A percentile compares a stretch with the other conserved stretches of the same genome.
Conservation (phyloP, 2,113 vertebrate species). For the Cranoglanis bouderius region DNA sequence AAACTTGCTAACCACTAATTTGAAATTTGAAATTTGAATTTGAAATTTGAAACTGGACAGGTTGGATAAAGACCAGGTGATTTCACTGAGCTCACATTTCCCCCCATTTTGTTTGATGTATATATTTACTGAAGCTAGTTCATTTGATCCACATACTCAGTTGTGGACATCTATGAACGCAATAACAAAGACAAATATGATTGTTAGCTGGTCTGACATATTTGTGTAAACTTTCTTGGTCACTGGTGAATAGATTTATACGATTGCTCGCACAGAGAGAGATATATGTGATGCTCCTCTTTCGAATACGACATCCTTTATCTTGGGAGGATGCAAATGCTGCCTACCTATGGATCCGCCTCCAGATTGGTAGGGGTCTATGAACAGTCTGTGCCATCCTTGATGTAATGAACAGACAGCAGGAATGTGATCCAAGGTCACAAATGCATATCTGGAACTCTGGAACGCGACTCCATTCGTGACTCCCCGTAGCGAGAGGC, state of each 20-base stretch:
- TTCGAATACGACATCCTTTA: not conserved
- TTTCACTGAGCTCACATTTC: not conserved
- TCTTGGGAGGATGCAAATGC: not conserved
- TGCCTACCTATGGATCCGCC: not conserved
- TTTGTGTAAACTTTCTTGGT: not conserved
- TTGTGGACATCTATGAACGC: not conserved
- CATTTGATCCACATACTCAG: not conserved
- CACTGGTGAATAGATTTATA: not conserved
- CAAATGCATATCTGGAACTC: not conserved
- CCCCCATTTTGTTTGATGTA: not conserved
- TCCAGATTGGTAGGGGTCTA: not conserved
- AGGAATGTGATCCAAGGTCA: not conserved
- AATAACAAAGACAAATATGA: not conserved
- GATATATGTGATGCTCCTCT: not conserved
- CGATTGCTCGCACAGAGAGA: not conserved
- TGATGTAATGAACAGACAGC: not conserved
- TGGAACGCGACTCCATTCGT: not conserved
- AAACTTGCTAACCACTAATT: too few species aligned
- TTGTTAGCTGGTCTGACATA: not conserved
- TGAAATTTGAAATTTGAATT: too few species aligned
- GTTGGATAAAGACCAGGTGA: not conserved
- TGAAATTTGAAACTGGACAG: too few species aligned
- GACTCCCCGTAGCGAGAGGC: constrained; percentile 1
- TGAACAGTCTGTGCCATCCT: not conserved
- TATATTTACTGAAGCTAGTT: too few species aligned